Evolutionary conservation across 2,113 vertebrate species (phyloP), one percentile per base, ranked within the genome.

Genomic region (Amazona vittata): DNA sequence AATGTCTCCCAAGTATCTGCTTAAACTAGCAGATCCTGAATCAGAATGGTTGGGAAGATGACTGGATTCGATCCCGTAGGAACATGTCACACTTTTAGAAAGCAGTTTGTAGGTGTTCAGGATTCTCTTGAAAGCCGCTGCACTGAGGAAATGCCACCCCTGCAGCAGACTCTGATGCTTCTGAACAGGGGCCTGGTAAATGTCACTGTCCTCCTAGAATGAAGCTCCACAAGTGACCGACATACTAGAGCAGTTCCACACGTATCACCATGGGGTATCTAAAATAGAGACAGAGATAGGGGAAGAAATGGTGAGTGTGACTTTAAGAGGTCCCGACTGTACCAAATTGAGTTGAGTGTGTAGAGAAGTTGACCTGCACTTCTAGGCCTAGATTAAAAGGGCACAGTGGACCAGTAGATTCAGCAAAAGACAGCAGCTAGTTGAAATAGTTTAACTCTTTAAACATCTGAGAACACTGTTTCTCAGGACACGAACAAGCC

Each of bases 171-270:
- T 20, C n/a, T 7, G 21, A 52, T 83, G 24, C 15, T 60, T 29
- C 59, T 31, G 3, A 37, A 6, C 17, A 53, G 17, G n/a, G 46
- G 28, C 46, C 39, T 41, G 31, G 2, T 24, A n/a, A 18, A 29
- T 43, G 33, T 55, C 52, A 10, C 19, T 50, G 49, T 18, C 57
- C 55, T 41, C 60, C 55, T 46, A 3, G 3, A 12, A 1, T 3
- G 44, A 31, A 62, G 64, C 60, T 43, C 44, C 39, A 28, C 22
- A n/a, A 3, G 31, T 49, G 19, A 9, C 25, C 14, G 7, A 31
- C 0, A 2, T 39, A 4, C 19, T 14, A 3, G 25, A 13, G 55
- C 37, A 52, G n/a, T 60, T 8, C 21, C 9, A 1, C 14, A 26
- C 5, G 15, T 26, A 11, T 28, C 35, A 43, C 29, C 44, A 9